Evolutionary conservation across 2,113 vertebrate species (phyloP), one percentile per base, ranked within the genome.

Genomic region (Cyprinodon tularosa): DNA sequence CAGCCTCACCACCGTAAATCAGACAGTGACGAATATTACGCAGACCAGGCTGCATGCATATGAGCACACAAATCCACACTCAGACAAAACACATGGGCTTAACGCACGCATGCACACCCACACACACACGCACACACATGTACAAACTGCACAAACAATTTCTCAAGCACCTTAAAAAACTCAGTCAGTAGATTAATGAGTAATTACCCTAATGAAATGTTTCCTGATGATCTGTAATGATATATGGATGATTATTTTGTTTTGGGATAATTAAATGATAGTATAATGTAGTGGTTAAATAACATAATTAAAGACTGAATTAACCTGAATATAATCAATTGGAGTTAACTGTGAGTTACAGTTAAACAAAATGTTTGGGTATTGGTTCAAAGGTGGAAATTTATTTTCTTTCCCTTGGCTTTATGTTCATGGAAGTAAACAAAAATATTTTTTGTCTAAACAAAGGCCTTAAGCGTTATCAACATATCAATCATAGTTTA

Each of bases 1-100:
- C 83, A 87, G 84, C 88, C 83, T 85, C 72, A 68, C 84, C 60
- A 87, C 91, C 86, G 80, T 93, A 94, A 95, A 95, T 92, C 94
- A 95, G 93, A 94, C 91, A 92, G 86, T 93, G 92, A 94, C 84
- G 88, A 93, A 94, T 94, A 91, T 86, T 86, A 81, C 88, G 14
- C 36, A 67, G 78, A 77, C 76, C 78, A 62, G 39, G 80, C 67
- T 67, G 71, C 71, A 63, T 63, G 81, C 80, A 81, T 74, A 82
- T 45, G 62, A 53, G 84, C 86, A 84, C 89, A 77, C 86, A 78
- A 80, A 76, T 40, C 29, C 74, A 61, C 77, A 72, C 64, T 44
- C 1, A 66, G 29, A 65, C 66, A 53, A 53, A 65, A 82, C 44
- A 65, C 74, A 72, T 10, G 22, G 39, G 67, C 42, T 69, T 14